These are phyloP conservation scores for Ostrea denselamellosa DNA, from an alignment of 1,140 invertebrate species.

Conservation along the genomic window DNA sequence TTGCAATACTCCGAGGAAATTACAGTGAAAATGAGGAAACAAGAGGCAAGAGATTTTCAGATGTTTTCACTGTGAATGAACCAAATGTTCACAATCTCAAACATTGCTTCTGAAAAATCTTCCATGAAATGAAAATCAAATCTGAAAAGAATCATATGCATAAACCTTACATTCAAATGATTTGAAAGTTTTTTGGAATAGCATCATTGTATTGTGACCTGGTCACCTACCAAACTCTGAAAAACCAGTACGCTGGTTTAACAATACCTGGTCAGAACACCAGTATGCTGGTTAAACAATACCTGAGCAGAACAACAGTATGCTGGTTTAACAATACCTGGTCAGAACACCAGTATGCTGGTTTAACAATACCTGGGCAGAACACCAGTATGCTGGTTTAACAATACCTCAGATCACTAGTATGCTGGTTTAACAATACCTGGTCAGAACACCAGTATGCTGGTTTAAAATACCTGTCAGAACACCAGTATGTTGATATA, in stretches of 20 bases:
- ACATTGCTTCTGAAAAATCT: no score
- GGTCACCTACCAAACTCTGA: no score
- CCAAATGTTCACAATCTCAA: no score
- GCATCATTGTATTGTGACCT: no score
- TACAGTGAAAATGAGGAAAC: no score
- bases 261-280: slow-evolving; percentile 82
- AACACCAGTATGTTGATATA: slow-evolving; percentile 80
- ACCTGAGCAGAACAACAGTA: slow-evolving; percentile 84
- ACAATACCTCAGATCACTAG: slow-evolving; percentile 82
- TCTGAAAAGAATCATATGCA: no score
- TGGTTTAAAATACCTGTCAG: slow-evolving; percentile 79
- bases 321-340: slow-evolving; percentile 77
- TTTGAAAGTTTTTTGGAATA: no score
- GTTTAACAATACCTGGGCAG: slow-evolving; percentile 80
- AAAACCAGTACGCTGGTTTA: not conserved
- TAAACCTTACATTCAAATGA: no score
- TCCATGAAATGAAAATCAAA: no score
- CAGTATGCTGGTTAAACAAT: slow-evolving; percentile 77
- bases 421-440: slow-evolving; percentile 77
- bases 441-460: slow-evolving; percentile 83
- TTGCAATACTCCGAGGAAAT: no score
- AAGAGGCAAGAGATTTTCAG: no score
- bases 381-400: slow-evolving; percentile 80
- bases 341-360: slow-evolving; percentile 82
- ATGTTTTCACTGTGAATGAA: no score